These are phyloP conservation scores for Plagiodera versicolora DNA, from an alignment of 2,888 invertebrate species.

Conservation along the genomic window DNA sequence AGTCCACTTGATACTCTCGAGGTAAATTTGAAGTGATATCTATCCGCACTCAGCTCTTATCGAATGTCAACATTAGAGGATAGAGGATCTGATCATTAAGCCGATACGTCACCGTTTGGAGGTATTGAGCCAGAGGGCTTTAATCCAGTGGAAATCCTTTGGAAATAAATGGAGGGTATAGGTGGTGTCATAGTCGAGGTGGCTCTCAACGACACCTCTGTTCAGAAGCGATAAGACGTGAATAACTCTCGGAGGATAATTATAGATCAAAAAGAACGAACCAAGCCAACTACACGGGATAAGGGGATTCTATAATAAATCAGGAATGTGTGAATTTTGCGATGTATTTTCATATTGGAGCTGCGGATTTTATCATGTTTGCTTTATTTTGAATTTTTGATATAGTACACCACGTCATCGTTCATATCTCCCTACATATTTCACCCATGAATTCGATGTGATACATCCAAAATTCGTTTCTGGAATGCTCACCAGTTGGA, in stretches of 20 bases:
- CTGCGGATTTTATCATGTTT: too few relatives aligned
- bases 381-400: conserved; percentile 8
- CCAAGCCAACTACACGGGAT: neutral
- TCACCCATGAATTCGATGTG: too few relatives aligned
- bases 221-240: conserved; percentile 17
- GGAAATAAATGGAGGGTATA: conserved; percentile 18
- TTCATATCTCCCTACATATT: too few relatives aligned
- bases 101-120: neutral
- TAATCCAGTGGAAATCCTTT: conserved; percentile 15
- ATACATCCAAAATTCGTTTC: too few relatives aligned
- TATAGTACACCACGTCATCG: too few relatives aligned
- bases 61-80: neutral
- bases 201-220: conserved; percentile 21
- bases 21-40: neutral
- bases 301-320: neutral
- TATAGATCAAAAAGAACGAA: conserved; percentile 13
- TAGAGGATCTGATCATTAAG: neutral
- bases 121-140: neutral
- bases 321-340: neutral
- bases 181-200: conserved; percentile 14
- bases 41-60: neutral
- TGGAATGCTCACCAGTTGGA: too few relatives aligned
- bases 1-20: neutral
- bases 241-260: conserved; percentile 12
- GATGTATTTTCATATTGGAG: neutral